Evolutionary conservation across 2,888 invertebrate genomes (phyloP), one percentile per base, ranked within the genome.

Genomic region (Calliopum simillimum): DNA sequence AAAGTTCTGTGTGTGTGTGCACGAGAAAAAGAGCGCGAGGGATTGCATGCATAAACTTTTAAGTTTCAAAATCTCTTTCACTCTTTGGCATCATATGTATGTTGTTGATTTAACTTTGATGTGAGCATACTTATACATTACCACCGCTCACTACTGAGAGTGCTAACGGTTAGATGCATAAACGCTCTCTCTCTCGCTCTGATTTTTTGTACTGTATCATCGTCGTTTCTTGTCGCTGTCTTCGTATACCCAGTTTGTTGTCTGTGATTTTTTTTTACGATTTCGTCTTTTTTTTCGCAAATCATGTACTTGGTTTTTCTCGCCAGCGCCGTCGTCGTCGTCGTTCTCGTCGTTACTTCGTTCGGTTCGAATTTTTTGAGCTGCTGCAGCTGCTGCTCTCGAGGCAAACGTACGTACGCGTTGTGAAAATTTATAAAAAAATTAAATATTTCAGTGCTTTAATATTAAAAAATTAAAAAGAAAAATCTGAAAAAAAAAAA

Each of bases 281-380:
- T 43, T 41, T 53, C 33, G 64, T 69, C 13, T 64, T 65, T 46
- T 46, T 55, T 61, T 55, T 53, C 21, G 43, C 59, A 68, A 21
- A 49, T 58, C 51, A 66, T 62, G 58, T 62, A 64, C 69, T 58
- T 68, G 71, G 62, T 67, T 71, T 70, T 73, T 73, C 73, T 73
- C 71, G 75, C 66, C 56, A 49, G 43, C 62, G 44, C 51, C 51
- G 61, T 75, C 72, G 73, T 59, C 51, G 61, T 75, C 72, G 73
- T 68, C 66, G 61, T 73, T 64, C 62, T 76, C 76, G 78, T 82
- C 78, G 79, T 79, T 81, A 83, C 80, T 77, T 77, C 75, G 77
- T 75, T 74, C 73, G 71, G 73, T 76, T 77, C 76, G 76, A 75
- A 73, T 74, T 76, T 77, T 76, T 76, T 73, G 73, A 73, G 74